Evolutionary conservation across 2,113 vertebrate species (phyloP).

Genomic region (Tetrao urogallus): DNA sequence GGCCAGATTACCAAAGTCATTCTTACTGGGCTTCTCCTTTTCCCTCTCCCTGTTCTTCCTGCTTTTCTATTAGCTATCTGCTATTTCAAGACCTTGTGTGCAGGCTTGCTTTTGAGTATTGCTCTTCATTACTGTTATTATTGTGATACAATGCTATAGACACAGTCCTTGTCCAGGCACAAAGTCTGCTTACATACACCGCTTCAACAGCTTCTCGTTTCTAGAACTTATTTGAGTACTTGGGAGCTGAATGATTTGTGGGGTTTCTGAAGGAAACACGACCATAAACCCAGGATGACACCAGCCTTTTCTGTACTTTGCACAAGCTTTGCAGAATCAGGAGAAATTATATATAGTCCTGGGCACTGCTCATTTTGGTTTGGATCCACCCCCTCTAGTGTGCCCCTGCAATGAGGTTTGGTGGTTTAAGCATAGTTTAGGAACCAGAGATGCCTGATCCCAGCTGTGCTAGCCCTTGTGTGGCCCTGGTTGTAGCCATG

Average conservation of each 20-base stretch:
- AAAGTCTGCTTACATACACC: not conserved
- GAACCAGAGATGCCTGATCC: not conserved
- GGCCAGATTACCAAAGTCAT: not conserved
- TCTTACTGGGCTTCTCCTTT: not conserved
- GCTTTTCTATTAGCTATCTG: not conserved
- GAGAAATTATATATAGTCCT: slow-evolving; percentile 24
- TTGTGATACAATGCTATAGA: not conserved
- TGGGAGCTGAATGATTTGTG: not conserved
- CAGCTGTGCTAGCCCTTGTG: not conserved
- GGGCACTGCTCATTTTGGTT: not conserved
- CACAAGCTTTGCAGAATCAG: not conserved
- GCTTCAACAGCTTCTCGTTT: not conserved
- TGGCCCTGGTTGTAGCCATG: not conserved
- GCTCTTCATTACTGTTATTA: not conserved
- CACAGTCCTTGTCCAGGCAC: not conserved
- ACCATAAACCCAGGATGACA: not conserved
- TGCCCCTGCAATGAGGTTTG: not conserved
- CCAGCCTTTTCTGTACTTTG: not conserved
- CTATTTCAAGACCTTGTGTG: fast-evolving
- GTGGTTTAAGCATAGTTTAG: not conserved
- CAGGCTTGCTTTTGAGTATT: not conserved
- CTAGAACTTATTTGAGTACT: not conserved
- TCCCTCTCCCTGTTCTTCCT: not conserved
- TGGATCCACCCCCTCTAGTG: slow-evolving; percentile 10
- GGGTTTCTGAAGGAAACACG: not conserved